Conservation (phyloP, 2,888 invertebrate genomes). For the Noctua janthe region DNA sequence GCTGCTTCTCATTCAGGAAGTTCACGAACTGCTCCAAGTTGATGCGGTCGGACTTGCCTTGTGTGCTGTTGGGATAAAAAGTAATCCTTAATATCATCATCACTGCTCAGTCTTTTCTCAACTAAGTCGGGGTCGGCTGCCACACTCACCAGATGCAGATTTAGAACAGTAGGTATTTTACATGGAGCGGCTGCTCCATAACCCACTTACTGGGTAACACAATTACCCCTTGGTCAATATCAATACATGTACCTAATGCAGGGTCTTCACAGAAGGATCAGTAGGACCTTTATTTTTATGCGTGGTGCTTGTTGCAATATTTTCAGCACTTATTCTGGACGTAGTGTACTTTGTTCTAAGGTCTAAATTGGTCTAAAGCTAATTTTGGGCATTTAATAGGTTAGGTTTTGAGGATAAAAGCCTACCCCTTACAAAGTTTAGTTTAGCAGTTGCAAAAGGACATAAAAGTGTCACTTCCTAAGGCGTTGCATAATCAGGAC, state of each 20-base stretch:
- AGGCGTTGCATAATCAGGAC: background rate
- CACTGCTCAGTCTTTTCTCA: background rate
- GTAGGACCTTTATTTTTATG: background rate
- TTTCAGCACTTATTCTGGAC: background rate
- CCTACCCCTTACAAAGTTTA: background rate
- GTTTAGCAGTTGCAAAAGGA: background rate
- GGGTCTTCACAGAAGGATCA: background rate
- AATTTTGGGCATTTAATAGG: background rate
- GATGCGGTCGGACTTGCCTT: constrained; percentile 97
- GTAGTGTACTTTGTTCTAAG: background rate
- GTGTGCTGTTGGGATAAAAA: constrained; percentile 91
- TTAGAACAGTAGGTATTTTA: background rate
- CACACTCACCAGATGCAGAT: background rate
- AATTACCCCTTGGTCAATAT: no score
- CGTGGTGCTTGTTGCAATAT: background rate
- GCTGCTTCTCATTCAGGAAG: constrained; percentile 99
- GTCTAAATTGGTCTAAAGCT: background rate
- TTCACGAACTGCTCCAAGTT: constrained; percentile 96
- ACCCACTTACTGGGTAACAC: background rate
- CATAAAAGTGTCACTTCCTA: background rate
- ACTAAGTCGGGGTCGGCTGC: background rate
- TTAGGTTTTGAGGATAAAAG: background rate
- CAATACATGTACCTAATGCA: background rate
- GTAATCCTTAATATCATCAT: background rate
- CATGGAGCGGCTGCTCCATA: background rate